Evolutionary conservation across 2,113 vertebrate genomes (phyloP), one percentile per base, ranked within the genome.

Genomic region (Megalops atlanticus): DNA sequence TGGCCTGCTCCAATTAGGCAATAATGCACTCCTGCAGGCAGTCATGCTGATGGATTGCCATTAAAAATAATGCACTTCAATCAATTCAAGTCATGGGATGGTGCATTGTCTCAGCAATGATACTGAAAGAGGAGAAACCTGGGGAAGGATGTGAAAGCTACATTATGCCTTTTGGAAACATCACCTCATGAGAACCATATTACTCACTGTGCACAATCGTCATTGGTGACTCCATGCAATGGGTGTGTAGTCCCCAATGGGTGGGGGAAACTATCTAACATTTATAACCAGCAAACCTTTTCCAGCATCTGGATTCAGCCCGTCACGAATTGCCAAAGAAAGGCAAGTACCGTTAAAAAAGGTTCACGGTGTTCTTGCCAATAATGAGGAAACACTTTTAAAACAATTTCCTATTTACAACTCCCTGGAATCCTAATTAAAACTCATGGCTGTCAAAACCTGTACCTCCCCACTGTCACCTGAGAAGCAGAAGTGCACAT

Each of bases 401-500:
- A 21, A 12, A 64, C 58, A 31, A 64, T 4, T 54, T 24, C 49
- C 49, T 21, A 21, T 64, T 64, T 64, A 10, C 24, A 64, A 27
- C n/a, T 64, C n/a, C 58, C 58, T 12, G n/a, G 31, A 24, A 64
- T 64, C 18, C 2, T 21, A 54, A 54, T 54, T 54, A 54, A 54
- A 24, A 21, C 49, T 54, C 49, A 24, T 21, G 7, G 18, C 49
- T 54, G 49, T 54, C 49, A 54, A 24, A 49, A 41, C 38, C 58
- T 16, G 14, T 16, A 40, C 7, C 39, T 73, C 1, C 41, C 11
- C 16, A 54, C 8, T 15, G 12, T 24, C n/a, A 35, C 78, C 81
- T 82, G 82, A 54, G 79, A 85, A 86, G 84, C 86, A 75, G 77
- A 74, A 79, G 87, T 84, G 80, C 84, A 85, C 86, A 85, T 52